Conservation (phyloP, 30 jellyfish, hydroid and myxozoan species). For the Aurelia aurita complex sp. Pacific region DNA sequence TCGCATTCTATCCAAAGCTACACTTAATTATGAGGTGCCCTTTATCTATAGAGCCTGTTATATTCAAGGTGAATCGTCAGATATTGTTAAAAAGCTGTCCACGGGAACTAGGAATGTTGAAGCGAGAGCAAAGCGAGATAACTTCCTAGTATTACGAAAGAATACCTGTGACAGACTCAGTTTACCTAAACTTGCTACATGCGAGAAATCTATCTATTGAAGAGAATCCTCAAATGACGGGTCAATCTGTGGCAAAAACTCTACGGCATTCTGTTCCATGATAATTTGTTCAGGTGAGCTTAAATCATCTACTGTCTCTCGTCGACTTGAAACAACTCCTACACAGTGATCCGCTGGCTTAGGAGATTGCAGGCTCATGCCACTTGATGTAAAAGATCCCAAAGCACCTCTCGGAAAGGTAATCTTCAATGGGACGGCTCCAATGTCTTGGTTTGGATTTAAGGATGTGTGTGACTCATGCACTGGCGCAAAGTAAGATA, state of each 20-base stretch:
- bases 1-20: too few species aligned
- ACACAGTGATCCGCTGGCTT: constrained; percentile 35
- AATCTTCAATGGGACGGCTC: constrained; percentile 65
- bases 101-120: too few species aligned
- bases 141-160: too few species aligned
- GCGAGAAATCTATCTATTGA: neutral
- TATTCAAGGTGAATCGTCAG: too few species aligned
- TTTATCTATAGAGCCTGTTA: too few species aligned
- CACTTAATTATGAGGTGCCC: too few species aligned
- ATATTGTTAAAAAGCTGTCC: too few species aligned
- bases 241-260: constrained; percentile 62
- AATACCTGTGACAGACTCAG: too few species aligned
- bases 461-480: constrained; percentile 39
- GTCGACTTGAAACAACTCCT: constrained; percentile 20
- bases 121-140: too few species aligned
- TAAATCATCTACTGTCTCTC: constrained; percentile 23
- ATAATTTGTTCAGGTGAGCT: constrained; percentile 32
- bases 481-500: constrained; percentile 45
- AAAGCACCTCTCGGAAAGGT: constrained; percentile 62
- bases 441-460: constrained; percentile 11
- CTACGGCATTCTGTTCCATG: constrained; percentile 44
- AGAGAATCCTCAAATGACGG: constrained; percentile 35
- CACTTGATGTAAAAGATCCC: constrained; percentile 51
- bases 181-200: too few species aligned
- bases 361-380: constrained; percentile 36